phyloP scores from a whole-genome alignment of 2,797 vertebrate species.

The Oreochromis mossambicus region DNA sequence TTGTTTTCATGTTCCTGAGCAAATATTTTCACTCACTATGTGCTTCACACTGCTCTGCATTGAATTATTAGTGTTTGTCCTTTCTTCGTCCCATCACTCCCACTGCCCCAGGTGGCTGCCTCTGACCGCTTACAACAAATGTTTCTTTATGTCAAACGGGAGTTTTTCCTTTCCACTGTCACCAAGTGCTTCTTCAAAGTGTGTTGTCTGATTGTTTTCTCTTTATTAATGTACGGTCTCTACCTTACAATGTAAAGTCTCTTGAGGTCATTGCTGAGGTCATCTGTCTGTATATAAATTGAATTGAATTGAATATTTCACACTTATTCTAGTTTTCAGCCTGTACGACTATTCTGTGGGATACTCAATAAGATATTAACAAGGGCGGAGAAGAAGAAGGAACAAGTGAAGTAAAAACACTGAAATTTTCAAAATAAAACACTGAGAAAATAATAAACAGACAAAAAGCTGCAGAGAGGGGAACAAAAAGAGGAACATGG shows the following conservation, averaged over 20 bases:
- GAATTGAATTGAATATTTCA: background rate
- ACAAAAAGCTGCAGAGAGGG: background rate
- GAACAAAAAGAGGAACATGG: background rate
- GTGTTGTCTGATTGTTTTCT: background rate
- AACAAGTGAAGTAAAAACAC: background rate
- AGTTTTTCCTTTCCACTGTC: background rate
- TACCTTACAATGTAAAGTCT: background rate
- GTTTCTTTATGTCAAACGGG: background rate
- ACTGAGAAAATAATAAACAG: background rate
- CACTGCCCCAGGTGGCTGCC: background rate
- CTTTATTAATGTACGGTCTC: background rate
- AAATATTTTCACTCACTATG: background rate
- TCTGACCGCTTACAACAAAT: background rate
- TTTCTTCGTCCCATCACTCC: background rate
- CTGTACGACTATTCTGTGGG: fast-evolving
- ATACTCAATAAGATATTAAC: background rate
- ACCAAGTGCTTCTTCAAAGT: background rate
- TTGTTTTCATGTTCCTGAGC: fast-evolving
- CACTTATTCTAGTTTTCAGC: background rate
- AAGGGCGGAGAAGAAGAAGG: background rate
- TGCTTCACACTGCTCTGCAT: background rate
- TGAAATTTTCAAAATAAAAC: background rate
- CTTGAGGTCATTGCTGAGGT: background rate
- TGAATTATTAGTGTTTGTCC: background rate
- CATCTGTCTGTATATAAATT: background rate